These are phyloP conservation scores for Papilio polytes DNA, from an alignment of 1,140 invertebrate species.

Conservation along the genomic window DNA sequence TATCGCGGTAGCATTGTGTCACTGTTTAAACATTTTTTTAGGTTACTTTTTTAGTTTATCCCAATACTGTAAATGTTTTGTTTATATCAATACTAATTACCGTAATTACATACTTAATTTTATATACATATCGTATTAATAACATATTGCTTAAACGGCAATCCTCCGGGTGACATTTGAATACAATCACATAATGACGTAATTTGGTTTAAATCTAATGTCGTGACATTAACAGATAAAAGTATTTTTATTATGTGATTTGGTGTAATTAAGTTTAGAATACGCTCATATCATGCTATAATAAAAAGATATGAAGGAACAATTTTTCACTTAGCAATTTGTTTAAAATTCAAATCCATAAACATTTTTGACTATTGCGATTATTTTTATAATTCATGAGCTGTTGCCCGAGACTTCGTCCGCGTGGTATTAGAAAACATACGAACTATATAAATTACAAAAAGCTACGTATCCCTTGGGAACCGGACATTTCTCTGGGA, in stretches of 20 bases:
- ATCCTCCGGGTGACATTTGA: background rate
- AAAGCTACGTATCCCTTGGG: too few relatives aligned
- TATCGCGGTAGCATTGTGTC: too few relatives aligned
- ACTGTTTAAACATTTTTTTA: too few relatives aligned
- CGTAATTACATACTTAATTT: background rate
- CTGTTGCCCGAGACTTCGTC: too few relatives aligned
- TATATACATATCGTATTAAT: background rate
- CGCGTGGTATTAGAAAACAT: too few relatives aligned
- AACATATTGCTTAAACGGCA: background rate
- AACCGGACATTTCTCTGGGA: too few relatives aligned
- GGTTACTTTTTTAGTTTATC: too few relatives aligned
- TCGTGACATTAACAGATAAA: constrained; percentile 7
- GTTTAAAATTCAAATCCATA: background rate
- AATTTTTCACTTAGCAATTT: too few relatives aligned
- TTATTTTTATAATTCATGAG: background rate
- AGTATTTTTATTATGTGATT: background rate
- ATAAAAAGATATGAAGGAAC: background rate
- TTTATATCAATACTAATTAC: background rate
- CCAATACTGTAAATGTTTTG: too few relatives aligned
- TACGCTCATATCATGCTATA: background rate
- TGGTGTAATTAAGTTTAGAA: constrained; percentile 4
- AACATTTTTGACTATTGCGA: background rate
- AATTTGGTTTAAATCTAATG: constrained; percentile 15
- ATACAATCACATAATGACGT: background rate
- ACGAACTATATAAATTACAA: too few relatives aligned